phyloP scores from a whole-genome alignment of 2,797 vertebrate genomes.

The Takifugu ocellatus region DNA sequence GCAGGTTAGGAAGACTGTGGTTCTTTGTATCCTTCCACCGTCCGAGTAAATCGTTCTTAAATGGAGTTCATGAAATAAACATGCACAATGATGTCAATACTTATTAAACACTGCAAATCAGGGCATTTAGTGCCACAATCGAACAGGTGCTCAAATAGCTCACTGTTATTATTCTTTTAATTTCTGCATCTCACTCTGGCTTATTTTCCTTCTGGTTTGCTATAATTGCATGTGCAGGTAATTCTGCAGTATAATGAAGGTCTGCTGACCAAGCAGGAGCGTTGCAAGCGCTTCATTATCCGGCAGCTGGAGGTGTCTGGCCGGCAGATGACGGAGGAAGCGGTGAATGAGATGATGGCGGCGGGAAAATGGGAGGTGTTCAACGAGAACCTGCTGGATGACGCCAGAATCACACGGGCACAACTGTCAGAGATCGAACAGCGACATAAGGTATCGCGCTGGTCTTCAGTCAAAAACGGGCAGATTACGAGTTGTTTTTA shows the following conservation, averaged over 20 bases:
- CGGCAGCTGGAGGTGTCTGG: slow-evolving; percentile 91
- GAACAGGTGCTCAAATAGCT: slow-evolving; percentile 12
- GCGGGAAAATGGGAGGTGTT: slow-evolving; percentile 95
- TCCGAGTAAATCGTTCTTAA: not conserved
- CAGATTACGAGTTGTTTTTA: no score
- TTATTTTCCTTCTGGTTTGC: slow-evolving; percentile 25
- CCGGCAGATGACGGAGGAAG: slow-evolving; percentile 83
- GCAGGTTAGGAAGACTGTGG: slow-evolving; percentile 44
- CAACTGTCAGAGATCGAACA: slow-evolving; percentile 93
- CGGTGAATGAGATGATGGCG: slow-evolving; percentile 88
- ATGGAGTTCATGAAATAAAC: not conserved
- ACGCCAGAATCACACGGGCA: slow-evolving; percentile 85
- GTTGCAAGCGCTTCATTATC: slow-evolving; percentile 89
- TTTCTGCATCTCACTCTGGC: not conserved
- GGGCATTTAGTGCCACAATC: not conserved
- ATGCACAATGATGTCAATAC: not conserved
- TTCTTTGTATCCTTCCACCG: not conserved
- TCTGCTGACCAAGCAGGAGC: slow-evolving; percentile 86
- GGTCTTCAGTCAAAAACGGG: not conserved
- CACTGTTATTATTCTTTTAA: slow-evolving; percentile 11
- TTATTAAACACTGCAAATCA: no score
- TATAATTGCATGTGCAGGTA: slow-evolving; percentile 61
- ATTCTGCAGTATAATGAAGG: slow-evolving; percentile 86
- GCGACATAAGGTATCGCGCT: slow-evolving; percentile 77
- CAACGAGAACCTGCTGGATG: slow-evolving; percentile 90